These are phyloP conservation scores for Polylopha cassiicola DNA, from an alignment of 2,888 invertebrate genomes.

Conservation along the genomic window DNA sequence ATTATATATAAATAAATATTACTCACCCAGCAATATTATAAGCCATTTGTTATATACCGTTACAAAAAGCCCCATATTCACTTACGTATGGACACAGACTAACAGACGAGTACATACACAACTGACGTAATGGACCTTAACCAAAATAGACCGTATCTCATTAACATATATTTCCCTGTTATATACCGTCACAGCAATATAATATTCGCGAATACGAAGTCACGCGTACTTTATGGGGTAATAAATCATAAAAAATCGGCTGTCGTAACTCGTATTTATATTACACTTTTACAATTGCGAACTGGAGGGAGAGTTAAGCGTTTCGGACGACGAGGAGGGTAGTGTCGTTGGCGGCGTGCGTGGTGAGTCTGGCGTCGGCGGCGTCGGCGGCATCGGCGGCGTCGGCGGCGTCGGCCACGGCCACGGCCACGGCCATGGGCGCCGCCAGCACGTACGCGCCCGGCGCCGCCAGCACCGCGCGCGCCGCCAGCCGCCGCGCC, in stretches of 20 bases:
- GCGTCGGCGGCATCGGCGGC: conserved; percentile 32
- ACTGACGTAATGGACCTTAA: conserved; percentile 1
- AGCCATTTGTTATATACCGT: conserved; percentile 17
- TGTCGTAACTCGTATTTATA: conserved; percentile 3
- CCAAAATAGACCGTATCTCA: conserved; percentile 5
- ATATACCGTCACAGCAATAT: conserved; percentile 2
- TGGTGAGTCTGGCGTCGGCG: conserved; percentile 27
- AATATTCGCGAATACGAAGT: conserved; percentile 11
- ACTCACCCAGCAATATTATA: conserved; percentile 13
- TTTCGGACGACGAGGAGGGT: conserved; percentile 60
- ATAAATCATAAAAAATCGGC: conserved; percentile 11
- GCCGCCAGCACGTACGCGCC: conserved; percentile 60
- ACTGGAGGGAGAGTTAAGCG: conserved; percentile 25
- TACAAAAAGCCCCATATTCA: conserved; percentile 17
- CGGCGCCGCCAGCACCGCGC: conserved; percentile 75
- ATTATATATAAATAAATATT: conserved; percentile 3
- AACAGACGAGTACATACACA: conserved; percentile 2
- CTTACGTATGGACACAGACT: conserved; percentile 13
- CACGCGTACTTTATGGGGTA: conserved; percentile 8
- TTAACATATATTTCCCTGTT: conserved; percentile 10
- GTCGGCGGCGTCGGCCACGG: conserved; percentile 63
- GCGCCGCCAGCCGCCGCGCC: conserved; percentile 74
- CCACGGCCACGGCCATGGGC: conserved; percentile 81
- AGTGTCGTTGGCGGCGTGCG: conserved; percentile 47
- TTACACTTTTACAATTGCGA: conserved; percentile 6